Percentiles rank a stretch among this genome's conserved stretches.
phyloP scores from a whole-genome alignment of 2,888 invertebrate species.

The Phasia obesa region DNA sequence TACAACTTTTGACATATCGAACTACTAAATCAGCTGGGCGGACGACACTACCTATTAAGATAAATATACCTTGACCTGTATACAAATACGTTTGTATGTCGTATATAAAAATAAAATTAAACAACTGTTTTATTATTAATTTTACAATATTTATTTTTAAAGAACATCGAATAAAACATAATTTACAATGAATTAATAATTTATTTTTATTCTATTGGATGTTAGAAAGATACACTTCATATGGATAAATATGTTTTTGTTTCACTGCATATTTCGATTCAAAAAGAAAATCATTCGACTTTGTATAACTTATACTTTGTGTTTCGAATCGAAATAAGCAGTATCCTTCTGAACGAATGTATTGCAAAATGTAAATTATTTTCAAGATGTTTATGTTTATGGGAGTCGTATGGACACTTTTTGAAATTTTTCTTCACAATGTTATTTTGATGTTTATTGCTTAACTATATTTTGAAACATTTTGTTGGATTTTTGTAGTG shows the following conservation, averaged over 20 bases:
- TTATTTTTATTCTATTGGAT: slow-evolving; percentile 48
- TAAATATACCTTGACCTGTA: too few species aligned
- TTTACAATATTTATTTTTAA: slow-evolving; percentile 69
- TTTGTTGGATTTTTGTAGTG: neutral
- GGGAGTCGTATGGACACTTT: neutral
- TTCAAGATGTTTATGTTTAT: neutral
- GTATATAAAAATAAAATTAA: slow-evolving; percentile 4
- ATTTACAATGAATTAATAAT: slow-evolving; percentile 66
- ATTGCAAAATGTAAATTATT: slow-evolving; percentile 34
- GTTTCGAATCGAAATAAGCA: too few species aligned
- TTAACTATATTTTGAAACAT: slow-evolving; percentile 40
- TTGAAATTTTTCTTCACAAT: slow-evolving; percentile 24
- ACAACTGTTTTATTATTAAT: slow-evolving; percentile 40
- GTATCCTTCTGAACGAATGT: too few species aligned
- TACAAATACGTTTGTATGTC: too few species aligned
- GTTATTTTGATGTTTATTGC: slow-evolving; percentile 39
- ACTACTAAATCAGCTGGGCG: too few species aligned
- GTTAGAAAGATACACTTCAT: too few species aligned
- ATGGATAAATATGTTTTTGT: too few species aligned
- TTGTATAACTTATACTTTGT: too few species aligned
- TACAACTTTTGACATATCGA: too few species aligned
- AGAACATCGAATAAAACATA: slow-evolving; percentile 71
- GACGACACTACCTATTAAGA: too few species aligned
- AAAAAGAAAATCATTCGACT: too few species aligned
- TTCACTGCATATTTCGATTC: too few species aligned